Evolutionary conservation across 2,888 invertebrate genomes (phyloP).

Genomic region (Anoncus sp.): DNA sequence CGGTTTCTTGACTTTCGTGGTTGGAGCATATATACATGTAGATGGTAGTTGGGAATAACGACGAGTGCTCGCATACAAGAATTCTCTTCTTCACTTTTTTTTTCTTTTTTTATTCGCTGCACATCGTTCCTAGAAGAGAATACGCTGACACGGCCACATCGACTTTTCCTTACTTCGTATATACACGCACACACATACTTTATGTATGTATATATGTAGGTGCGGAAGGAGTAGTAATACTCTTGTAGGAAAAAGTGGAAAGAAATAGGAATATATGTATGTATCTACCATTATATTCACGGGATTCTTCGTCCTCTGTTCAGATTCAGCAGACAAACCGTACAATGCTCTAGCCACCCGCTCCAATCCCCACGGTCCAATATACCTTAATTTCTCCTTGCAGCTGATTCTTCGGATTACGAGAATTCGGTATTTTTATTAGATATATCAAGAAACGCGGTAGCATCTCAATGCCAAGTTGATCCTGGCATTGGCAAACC

Average conservation of each 20-base stretch:
- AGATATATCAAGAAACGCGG: neutral
- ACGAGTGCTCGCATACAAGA: constrained; percentile 38
- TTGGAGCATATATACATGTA: neutral
- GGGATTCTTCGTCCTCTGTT: constrained; percentile 21
- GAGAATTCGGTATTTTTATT: constrained; percentile 2
- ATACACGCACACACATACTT: neutral
- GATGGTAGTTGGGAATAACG: constrained; percentile 32
- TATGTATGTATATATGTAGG: constrained; percentile 11
- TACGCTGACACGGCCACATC: constrained; percentile 68
- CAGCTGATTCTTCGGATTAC: constrained; percentile 6
- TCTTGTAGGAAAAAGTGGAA: constrained; percentile 20
- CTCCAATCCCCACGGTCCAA: neutral
- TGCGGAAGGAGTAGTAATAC: constrained; percentile 44
- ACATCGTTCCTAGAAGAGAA: constrained; percentile 65
- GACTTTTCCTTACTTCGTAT: constrained; percentile 49
- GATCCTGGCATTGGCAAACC: too few species aligned
- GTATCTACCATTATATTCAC: constrained; percentile 25
- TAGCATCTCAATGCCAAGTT: neutral
- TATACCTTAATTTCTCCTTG: constrained; percentile 5
- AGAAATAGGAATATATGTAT: constrained; percentile 42
- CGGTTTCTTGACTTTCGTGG: constrained; percentile 41
- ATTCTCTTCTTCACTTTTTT: constrained; percentile 38
- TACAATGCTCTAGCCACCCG: neutral
- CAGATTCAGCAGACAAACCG: constrained; percentile 13
- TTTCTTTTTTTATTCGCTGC: constrained; percentile 29